A percentile compares a stretch with the other conserved stretches of the same genome.
These are phyloP conservation scores for Trichonephila clavata DNA, from an alignment of 1,140 invertebrate species.

Conservation along the genomic window DNA sequence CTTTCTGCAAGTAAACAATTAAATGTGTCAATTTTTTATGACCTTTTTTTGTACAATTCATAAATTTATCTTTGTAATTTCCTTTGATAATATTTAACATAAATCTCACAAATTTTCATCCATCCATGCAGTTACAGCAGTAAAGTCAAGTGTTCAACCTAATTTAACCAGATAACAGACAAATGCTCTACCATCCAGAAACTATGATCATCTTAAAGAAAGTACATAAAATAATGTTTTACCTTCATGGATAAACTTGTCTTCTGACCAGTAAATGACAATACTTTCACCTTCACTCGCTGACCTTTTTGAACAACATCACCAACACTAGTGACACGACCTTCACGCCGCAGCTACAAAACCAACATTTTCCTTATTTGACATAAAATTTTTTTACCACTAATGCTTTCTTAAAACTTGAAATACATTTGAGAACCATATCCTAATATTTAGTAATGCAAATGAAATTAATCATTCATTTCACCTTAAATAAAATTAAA, in stretches of 20 bases:
- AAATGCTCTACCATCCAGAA: neutral
- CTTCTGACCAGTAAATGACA: conserved; percentile 95
- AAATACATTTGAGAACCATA: neutral
- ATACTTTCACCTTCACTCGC: conserved; percentile 95
- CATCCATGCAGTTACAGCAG: too few relatives aligned
- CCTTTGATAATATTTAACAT: too few relatives aligned
- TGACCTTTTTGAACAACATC: conserved; percentile 96
- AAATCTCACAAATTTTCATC: too few relatives aligned
- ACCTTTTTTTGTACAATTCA: too few relatives aligned
- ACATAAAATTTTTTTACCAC: neutral
- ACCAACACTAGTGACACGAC: conserved; percentile 94
- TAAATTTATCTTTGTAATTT: too few relatives aligned
- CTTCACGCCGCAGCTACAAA: conserved; percentile 88
- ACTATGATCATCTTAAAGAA: neutral
- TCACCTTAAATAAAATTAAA: too few relatives aligned
- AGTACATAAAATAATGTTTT: conserved; percentile 31
- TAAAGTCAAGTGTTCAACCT: too few relatives aligned
- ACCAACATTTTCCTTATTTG: neutral
- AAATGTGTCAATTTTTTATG: too few relatives aligned
- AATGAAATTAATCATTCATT: neutral
- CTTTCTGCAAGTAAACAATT: too few relatives aligned
- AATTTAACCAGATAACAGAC: too few relatives aligned
- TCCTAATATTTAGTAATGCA: neutral
- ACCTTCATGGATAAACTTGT: conserved; percentile 97
- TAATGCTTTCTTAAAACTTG: neutral